These are phyloP conservation scores for Achatina immaculata DNA, from an alignment of 1,140 invertebrate genomes.

Conservation along the genomic window DNA sequence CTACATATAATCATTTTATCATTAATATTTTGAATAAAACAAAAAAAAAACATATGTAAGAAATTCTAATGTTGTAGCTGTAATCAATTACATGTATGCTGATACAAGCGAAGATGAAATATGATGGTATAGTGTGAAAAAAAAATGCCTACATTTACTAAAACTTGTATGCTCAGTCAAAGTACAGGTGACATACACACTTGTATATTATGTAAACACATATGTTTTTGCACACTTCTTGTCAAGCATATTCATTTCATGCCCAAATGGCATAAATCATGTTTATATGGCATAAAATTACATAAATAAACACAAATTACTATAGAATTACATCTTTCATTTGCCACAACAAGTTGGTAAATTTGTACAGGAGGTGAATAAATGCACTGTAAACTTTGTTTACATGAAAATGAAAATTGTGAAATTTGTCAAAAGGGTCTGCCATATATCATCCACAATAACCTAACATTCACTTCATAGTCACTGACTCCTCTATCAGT, in stretches of 20 bases:
- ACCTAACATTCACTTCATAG: too few relatives aligned
- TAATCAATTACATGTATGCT: background rate
- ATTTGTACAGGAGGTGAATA: background rate
- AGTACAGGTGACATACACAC: background rate
- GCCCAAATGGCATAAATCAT: background rate
- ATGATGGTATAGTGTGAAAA: background rate
- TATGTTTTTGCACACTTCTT: background rate
- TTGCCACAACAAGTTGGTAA: background rate
- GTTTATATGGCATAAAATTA: background rate
- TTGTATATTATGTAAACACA: background rate
- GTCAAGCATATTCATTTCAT: background rate
- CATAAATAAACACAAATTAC: background rate
- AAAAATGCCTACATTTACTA: background rate
- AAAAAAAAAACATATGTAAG: constrained; percentile 18
- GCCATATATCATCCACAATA: too few relatives aligned
- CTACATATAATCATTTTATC: constrained; percentile 36
- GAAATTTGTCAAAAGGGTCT: too few relatives aligned
- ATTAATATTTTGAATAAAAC: constrained; percentile 22
- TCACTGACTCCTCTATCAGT: too few relatives aligned
- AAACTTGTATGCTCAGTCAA: background rate
- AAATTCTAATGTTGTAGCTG: constrained; percentile 1
- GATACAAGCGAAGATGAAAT: background rate
- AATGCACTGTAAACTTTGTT: constrained; percentile 1
- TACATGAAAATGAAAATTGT: background rate
- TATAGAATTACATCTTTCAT: background rate